Evolutionary conservation across 1,140 invertebrate genomes (phyloP).

Genomic region (Onthophagus taurus): DNA sequence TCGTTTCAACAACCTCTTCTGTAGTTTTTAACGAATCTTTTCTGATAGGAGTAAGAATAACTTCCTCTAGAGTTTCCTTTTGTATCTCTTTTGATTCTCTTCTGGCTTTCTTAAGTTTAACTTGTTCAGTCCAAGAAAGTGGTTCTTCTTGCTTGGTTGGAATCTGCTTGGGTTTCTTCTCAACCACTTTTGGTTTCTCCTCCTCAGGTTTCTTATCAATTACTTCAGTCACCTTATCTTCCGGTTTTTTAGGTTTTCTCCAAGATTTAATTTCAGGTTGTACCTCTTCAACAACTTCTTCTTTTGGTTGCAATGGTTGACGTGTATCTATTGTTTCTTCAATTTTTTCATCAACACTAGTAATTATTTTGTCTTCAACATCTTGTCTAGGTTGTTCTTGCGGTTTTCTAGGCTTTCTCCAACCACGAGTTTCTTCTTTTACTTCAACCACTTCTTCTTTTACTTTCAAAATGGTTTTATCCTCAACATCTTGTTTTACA

Average conservation of each 20-base stretch:
- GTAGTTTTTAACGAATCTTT: constrained; percentile 2
- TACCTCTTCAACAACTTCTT: not conserved
- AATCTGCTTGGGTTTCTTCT: constrained; percentile 6
- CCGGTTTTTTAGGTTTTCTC: constrained; percentile 13
- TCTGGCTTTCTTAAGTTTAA: constrained; percentile 12
- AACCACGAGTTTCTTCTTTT: constrained; percentile 12
- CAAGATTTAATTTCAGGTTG: constrained; percentile 26
- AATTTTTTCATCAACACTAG: constrained; percentile 24
- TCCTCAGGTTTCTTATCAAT: too few relatives aligned
- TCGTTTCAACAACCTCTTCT: constrained; percentile 23
- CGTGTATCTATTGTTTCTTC: constrained; percentile 22
- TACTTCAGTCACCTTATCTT: too few relatives aligned
- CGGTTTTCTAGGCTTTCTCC: constrained; percentile 21
- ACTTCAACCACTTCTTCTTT: constrained; percentile 11
- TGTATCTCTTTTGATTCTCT: constrained; percentile 6
- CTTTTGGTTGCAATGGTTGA: not conserved
- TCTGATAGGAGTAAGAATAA: not conserved
- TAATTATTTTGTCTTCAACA: constrained; percentile 23
- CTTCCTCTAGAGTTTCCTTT: not conserved
- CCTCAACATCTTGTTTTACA: constrained; percentile 35
- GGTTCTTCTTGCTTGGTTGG: constrained; percentile 2
- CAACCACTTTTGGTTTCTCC: constrained; percentile 14
- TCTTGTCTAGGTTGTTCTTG: constrained; percentile 16
- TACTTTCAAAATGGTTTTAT: constrained; percentile 32
- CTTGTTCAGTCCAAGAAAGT: constrained; percentile 12